A percentile compares a stretch with the other conserved stretches of the same genome.
Evolutionary conservation across 2,888 invertebrate species (phyloP).

Genomic region (Vannuccia rotundouncinata): DNA sequence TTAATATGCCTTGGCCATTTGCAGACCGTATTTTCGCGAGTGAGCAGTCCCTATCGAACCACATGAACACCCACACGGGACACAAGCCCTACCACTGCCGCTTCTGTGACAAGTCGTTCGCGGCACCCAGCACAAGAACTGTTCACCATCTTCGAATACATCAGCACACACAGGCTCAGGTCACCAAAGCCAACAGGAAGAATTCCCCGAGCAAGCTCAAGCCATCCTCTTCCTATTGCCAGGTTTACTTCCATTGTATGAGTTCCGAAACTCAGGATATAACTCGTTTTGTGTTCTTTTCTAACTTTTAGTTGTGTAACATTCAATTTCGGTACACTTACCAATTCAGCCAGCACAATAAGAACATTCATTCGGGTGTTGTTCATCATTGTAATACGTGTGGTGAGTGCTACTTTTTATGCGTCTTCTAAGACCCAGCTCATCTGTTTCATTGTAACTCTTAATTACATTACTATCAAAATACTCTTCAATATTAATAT

Average conservation of each 20-base stretch:
- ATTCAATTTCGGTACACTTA: neutral
- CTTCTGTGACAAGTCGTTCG: neutral
- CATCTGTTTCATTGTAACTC: neutral
- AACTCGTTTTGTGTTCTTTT: neutral
- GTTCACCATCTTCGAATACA: neutral
- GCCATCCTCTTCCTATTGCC: neutral
- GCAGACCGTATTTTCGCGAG: neutral
- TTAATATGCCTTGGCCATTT: too few species aligned
- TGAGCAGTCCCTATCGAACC: neutral
- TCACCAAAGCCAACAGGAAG: neutral
- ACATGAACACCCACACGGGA: neutral
- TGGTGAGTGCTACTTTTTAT: slow-evolving; percentile 1
- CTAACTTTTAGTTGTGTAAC: neutral
- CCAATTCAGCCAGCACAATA: neutral
- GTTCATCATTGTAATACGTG: neutral
- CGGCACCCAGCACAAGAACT: neutral
- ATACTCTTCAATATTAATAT: too few species aligned
- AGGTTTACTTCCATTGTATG: too few species aligned
- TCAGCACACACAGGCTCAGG: neutral
- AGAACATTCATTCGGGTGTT: neutral
- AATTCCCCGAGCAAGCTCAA: neutral
- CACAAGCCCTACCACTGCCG: neutral
- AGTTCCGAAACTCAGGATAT: too few species aligned
- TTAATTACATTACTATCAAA: neutral
- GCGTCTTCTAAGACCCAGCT: too few species aligned